Conservation (phyloP, 1,140 invertebrate genomes). For the Chionoecetes opilio region DNA sequence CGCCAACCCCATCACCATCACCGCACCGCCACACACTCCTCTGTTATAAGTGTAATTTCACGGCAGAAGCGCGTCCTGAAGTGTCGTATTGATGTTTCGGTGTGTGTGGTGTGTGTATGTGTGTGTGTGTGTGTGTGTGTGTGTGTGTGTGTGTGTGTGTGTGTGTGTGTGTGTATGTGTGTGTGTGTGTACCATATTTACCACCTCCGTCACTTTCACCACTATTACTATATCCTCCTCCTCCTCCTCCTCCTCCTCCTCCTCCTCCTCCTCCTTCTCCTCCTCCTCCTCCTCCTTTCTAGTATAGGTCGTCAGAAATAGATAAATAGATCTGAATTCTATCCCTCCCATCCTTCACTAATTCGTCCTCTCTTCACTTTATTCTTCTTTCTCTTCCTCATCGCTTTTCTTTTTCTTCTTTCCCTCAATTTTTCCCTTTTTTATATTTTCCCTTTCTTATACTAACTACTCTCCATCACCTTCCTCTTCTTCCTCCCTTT, state of each 20-base stretch:
- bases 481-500: not conserved
- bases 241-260: not conserved
- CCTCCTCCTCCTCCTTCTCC: not conserved
- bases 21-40: not conserved
- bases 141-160: slow-evolving; percentile 1
- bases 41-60: not conserved
- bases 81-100: slow-evolving; percentile 39
- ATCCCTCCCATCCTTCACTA: not conserved
- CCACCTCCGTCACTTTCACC: too few species aligned
- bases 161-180: slow-evolving; percentile 35
- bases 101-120: not conserved
- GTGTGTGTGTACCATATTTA: not conserved
- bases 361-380: not conserved
- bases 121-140: slow-evolving; percentile 27
- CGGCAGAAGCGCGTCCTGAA: not conserved
- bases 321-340: too few species aligned
- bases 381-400: too few species aligned
- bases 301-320: too few species aligned
- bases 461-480: too few species aligned
- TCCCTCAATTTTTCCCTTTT: not conserved
- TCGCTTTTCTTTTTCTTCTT: not conserved
- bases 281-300: slow-evolving; percentile 20
- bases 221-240: not conserved
- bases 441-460: not conserved
- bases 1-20: not conserved